Conservation (phyloP, 2,797 vertebrate species). For the Hydrophis major region DNA sequence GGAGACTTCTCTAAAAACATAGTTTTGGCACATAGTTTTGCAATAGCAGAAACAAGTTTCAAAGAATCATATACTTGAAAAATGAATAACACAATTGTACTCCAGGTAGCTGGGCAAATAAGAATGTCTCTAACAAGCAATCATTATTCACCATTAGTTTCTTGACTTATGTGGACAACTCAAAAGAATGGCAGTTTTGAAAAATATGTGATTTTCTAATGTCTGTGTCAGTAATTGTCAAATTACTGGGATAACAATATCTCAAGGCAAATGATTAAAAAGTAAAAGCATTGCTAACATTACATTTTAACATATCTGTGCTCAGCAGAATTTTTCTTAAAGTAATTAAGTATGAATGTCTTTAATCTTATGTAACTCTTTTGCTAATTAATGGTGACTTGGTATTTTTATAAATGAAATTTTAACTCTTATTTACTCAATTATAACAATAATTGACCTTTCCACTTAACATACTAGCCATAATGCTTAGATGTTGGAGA, state of each 20-base stretch:
- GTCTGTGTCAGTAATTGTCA: slow-evolving; percentile 9
- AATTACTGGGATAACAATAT: background rate
- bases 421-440: slow-evolving; percentile 67
- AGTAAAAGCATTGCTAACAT: slow-evolving; percentile 20
- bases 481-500: slow-evolving; percentile 35
- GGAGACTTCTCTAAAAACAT: background rate
- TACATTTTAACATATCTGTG: slow-evolving; percentile 11
- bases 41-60: background rate
- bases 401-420: slow-evolving; percentile 54
- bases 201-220: slow-evolving; percentile 14
- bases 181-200: background rate
- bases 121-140: background rate
- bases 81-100: background rate
- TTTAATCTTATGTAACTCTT: slow-evolving; percentile 58
- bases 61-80: background rate
- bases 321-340: slow-evolving; percentile 36
- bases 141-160: background rate
- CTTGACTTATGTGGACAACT: background rate
- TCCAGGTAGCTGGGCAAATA: background rate
- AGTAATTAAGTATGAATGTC: slow-evolving; percentile 50
- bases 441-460: slow-evolving; percentile 58
- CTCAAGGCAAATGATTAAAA: slow-evolving; percentile 42
- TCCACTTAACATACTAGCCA: slow-evolving; percentile 53
- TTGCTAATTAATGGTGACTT: slow-evolving; percentile 60
- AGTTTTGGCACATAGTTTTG: background rate